A percentile compares a stretch with the other conserved stretches of the same genome.
Conservation (phyloP, 2,113 vertebrate genomes). For the Vicugna pacos region DNA sequence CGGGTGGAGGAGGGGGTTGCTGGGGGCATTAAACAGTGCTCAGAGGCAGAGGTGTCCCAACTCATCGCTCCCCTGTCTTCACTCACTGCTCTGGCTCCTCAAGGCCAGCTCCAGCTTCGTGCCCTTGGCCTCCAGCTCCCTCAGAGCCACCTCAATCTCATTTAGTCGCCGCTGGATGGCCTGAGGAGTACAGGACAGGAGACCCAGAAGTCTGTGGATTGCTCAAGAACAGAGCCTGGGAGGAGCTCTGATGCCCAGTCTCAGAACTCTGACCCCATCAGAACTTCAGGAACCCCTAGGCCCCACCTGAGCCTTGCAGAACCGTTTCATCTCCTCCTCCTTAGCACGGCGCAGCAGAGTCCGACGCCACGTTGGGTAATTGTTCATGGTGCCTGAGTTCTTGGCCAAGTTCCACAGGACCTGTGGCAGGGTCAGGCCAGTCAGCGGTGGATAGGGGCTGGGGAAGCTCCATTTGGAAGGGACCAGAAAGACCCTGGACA, state of each 20-base stretch:
- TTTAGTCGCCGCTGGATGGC: conserved; percentile 94
- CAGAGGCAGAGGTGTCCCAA: not conserved
- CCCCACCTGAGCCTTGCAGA: conserved; percentile 94
- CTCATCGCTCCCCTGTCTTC: not conserved
- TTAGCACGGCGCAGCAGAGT: conserved; percentile 90
- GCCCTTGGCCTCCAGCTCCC: conserved; percentile 93
- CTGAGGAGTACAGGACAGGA: conserved; percentile 81
- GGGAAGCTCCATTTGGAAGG: not conserved
- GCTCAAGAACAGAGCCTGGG: not conserved
- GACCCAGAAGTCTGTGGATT: not conserved
- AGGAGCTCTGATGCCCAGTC: not conserved
- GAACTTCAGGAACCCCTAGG: too few relatives aligned
- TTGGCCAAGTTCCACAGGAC: conserved; percentile 67
- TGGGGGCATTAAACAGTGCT: not conserved
- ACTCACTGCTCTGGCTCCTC: conserved; percentile 89
- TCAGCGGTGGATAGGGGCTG: not conserved
- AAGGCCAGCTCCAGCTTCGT: conserved; percentile 90
- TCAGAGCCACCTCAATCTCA: conserved; percentile 94
- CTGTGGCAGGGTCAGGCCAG: conserved; percentile 63
- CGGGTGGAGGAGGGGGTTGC: not conserved
- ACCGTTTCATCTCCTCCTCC: conserved; percentile 91
- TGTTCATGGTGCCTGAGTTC: conserved; percentile 82
- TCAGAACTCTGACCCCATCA: rapidly evolving
- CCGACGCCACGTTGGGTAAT: conserved; percentile 88
- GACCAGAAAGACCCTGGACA: not conserved